Base-by-base conservation (phyloP, 2,113 vertebrate genomes). In the Macrotus californicus region DNA sequence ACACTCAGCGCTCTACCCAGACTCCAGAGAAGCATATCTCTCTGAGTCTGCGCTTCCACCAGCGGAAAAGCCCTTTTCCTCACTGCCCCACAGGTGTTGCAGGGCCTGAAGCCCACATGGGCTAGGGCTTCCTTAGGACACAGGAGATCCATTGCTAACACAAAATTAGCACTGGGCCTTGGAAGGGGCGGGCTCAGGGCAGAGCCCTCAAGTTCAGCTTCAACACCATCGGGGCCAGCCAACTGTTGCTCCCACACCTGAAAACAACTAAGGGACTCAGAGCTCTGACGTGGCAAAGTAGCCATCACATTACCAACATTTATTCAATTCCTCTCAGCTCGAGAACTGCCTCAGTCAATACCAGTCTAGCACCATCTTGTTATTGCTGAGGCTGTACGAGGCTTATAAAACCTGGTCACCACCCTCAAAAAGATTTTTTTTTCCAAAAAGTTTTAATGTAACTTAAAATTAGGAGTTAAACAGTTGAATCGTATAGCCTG, bases 1-100 rank as follows among this genome's bases (percentile, higher is more conserved):
- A 29, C 3, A 1, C 41, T 13, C 2, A 7, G 0, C 0, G 10
- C 29, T 48, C 72, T 15, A 6, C 2, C 19, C n/a, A 43, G 34
- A 34, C 56, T 2, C 46, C 43, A 0, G 1, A 7, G 48, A 4
- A 34, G 7, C 3, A 5, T 41, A 61, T 7, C 31, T 76, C 48
- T 90, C n/a, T 48, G 6, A 46, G 2, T 69, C 43, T 54, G n/a
- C 11, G 34, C 36, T 86, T 79, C 14, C 15, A 1, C 6, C 39
- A 41, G 29, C 6, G 4, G 46, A 36, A 46, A 24, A 26, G 56
- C 15, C 18, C 31, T 56, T 67, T 36, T 80, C 69, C 48, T 73
- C 8, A 41, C 29, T 81, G 36, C 70, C 43, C 52, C 46, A 9
- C 7, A 12, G 36, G 41, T 56, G 52, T 34, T 36, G 31, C 10